These are phyloP conservation scores for Caradrina clavipalpis DNA, from an alignment of 2,888 invertebrate genomes.

Conservation along the genomic window DNA sequence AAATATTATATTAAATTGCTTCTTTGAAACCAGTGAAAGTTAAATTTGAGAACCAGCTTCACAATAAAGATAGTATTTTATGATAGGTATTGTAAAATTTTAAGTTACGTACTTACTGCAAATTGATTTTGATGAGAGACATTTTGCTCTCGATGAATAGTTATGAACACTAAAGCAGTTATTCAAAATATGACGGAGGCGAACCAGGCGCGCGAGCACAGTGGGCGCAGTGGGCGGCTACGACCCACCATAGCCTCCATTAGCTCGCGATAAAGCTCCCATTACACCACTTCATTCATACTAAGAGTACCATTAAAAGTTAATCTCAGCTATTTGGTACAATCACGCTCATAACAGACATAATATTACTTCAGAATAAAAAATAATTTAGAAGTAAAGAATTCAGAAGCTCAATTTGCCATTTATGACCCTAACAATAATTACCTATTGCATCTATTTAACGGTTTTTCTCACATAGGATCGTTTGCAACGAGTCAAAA, in stretches of 20 bases:
- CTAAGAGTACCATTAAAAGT: slow-evolving; percentile 81
- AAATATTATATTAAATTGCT: slow-evolving; percentile 25
- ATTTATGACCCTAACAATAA: slow-evolving; percentile 44
- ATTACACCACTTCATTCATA: slow-evolving; percentile 83
- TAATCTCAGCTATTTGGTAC: slow-evolving; percentile 80
- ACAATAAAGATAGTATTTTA: slow-evolving; percentile 33
- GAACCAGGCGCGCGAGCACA: slow-evolving; percentile 40
- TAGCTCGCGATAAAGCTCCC: slow-evolving; percentile 80
- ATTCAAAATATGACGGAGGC: slow-evolving; percentile 43
- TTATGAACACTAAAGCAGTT: slow-evolving; percentile 22
- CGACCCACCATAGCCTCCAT: slow-evolving; percentile 74
- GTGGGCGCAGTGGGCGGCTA: slow-evolving; percentile 68
- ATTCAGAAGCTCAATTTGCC: neutral
- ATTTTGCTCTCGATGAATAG: slow-evolving; percentile 34
- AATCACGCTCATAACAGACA: slow-evolving; percentile 68
- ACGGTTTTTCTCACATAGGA: slow-evolving; percentile 62
- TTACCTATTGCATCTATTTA: slow-evolving; percentile 62
- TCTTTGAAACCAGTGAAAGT: slow-evolving; percentile 14
- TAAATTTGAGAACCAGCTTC: slow-evolving; percentile 3
- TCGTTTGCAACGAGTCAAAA: slow-evolving; percentile 63
- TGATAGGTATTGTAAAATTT: neutral
- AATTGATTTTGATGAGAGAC: slow-evolving; percentile 9
- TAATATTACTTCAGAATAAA: slow-evolving; percentile 65
- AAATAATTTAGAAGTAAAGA: slow-evolving; percentile 32
- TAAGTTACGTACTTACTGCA: neutral